These are phyloP conservation scores for Himalopsyche tibetana DNA, from an alignment of 2,888 invertebrate species.

Conservation along the genomic window DNA sequence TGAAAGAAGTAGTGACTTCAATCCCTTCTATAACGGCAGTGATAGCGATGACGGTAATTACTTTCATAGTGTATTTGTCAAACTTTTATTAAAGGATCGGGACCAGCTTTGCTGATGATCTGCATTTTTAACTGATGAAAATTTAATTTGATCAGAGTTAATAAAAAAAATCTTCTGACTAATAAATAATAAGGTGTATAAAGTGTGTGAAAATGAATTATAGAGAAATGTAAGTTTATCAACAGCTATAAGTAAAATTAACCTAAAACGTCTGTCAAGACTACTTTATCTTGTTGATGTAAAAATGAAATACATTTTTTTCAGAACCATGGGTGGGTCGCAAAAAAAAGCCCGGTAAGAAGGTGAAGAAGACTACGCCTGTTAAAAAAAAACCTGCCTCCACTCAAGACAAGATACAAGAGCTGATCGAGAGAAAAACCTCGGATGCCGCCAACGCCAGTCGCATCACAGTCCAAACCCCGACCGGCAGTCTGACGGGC, in stretches of 20 bases:
- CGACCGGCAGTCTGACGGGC: conserved; percentile 71
- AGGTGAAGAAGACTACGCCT: conserved; percentile 69
- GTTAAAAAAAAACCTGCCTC: conserved; percentile 79
- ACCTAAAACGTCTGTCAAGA: too few species aligned
- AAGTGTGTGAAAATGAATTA: too few species aligned
- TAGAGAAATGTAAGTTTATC: too few species aligned
- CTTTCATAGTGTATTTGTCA: not conserved
- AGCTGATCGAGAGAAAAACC: conserved; percentile 78
- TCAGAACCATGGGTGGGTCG: conserved; percentile 88
- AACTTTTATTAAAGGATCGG: too few species aligned
- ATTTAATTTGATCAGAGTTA: too few species aligned
- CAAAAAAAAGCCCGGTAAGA: conserved; percentile 80
- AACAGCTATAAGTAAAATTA: too few species aligned
- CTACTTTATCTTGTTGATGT: too few species aligned
- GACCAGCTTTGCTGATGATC: too few species aligned
- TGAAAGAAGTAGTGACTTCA: conserved; percentile 88
- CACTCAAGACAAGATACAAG: conserved; percentile 89
- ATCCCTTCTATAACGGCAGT: conserved; percentile 92
- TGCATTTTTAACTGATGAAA: too few species aligned
- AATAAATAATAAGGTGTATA: too few species aligned
- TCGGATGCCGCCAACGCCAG: conserved; percentile 68
- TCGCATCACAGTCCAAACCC: conserved; percentile 69
- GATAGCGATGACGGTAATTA: conserved; percentile 85
- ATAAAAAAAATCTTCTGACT: too few species aligned
- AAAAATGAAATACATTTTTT: conserved; percentile 51